A percentile compares a stretch with the other conserved stretches of the same genome.
These are phyloP conservation scores for Thymelicus lineola DNA, from an alignment of 2,888 invertebrate genomes.

Conservation along the genomic window DNA sequence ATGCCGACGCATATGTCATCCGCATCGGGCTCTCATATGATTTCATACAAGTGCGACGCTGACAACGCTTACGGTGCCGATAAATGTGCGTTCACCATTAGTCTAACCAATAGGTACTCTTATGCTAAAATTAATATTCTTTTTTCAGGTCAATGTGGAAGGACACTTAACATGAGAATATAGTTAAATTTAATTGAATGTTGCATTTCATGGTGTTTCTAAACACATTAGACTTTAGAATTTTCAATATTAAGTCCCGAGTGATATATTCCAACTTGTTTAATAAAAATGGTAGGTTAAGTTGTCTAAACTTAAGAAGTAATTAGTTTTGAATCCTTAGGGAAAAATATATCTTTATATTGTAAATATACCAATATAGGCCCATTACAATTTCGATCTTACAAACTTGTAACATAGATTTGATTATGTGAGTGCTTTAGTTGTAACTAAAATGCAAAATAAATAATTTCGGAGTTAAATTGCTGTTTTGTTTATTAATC, in stretches of 20 bases:
- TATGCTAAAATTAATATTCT: slow-evolving; percentile 17
- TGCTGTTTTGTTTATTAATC: slow-evolving; percentile 1
- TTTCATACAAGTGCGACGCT: too few relatives aligned
- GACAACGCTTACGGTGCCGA: too few relatives aligned
- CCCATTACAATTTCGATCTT: background rate
- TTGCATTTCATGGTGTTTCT: slow-evolving; percentile 20
- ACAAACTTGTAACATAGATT: background rate
- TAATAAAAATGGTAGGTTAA: slow-evolving; percentile 12
- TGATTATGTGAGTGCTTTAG: slow-evolving; percentile 18
- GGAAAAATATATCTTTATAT: background rate
- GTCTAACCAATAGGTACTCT: too few relatives aligned
- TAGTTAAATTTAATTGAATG: slow-evolving; percentile 6
- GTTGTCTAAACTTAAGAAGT: background rate
- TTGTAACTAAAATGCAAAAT: slow-evolving; percentile 15
- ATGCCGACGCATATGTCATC: too few relatives aligned
- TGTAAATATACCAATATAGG: slow-evolving; percentile 7
- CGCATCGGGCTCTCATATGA: too few relatives aligned
- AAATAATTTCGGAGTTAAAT: slow-evolving; percentile 14
- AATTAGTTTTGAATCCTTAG: slow-evolving; percentile 9
- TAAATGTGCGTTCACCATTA: too few relatives aligned
- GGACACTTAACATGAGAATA: slow-evolving; percentile 27
- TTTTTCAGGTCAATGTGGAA: slow-evolving; percentile 26
- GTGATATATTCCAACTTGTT: slow-evolving; percentile 24
- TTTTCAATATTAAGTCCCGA: slow-evolving; percentile 7
- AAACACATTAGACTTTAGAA: slow-evolving; percentile 12